These are phyloP conservation scores for Stenurella melanura DNA, from an alignment of 2,888 invertebrate genomes.

Conservation along the genomic window DNA sequence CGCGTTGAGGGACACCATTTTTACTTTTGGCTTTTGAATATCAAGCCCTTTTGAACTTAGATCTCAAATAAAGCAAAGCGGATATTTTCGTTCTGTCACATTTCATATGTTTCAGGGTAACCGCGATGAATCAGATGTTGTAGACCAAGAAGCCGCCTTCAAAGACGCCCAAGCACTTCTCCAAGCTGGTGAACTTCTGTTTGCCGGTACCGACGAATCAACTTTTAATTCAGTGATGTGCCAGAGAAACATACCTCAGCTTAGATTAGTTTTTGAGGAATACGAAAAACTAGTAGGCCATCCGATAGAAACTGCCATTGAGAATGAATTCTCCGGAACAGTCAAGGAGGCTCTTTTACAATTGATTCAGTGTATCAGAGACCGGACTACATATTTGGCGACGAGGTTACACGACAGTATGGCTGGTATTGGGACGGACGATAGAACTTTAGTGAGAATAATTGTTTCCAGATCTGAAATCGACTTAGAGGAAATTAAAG, in stretches of 20 bases:
- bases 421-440: constrained; percentile 93
- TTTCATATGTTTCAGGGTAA: constrained; percentile 76
- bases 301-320: constrained; percentile 85
- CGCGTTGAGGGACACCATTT: too few species aligned
- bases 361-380: constrained; percentile 82
- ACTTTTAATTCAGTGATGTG: constrained; percentile 89
- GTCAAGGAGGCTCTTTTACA: constrained; percentile 85
- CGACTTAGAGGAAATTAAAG: constrained; percentile 89
- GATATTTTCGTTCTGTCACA: neutral
- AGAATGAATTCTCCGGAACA: constrained; percentile 87
- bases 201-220: constrained; percentile 88
- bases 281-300: constrained; percentile 87
- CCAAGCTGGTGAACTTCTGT: constrained; percentile 81
- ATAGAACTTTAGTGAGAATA: constrained; percentile 88
- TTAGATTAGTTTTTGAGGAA: constrained; percentile 77
- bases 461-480: constrained; percentile 89
- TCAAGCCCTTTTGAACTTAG: too few species aligned
- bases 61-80: too few species aligned
- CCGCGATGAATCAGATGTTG: constrained; percentile 86
- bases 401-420: constrained; percentile 89
- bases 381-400: constrained; percentile 88
- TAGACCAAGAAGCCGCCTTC: constrained; percentile 83
- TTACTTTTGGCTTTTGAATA: too few species aligned
- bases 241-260: constrained; percentile 83
- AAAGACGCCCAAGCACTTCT: constrained; percentile 88